phyloP scores from a whole-genome alignment of 2,888 invertebrate species.

The Rhagonycha lutea region DNA sequence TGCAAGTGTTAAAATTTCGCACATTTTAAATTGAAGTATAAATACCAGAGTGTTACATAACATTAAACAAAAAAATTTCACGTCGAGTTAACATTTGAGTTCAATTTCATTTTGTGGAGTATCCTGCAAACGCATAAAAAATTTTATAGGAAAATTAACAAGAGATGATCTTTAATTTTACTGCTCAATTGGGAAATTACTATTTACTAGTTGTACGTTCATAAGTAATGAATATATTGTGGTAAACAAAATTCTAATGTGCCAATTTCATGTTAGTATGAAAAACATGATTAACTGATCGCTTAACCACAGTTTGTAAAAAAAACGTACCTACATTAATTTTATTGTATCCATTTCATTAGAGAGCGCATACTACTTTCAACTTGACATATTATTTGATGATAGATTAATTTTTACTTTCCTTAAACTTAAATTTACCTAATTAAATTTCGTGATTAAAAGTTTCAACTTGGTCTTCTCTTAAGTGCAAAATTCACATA shows the following conservation, averaged over 20 bases:
- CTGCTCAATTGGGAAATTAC: conserved; percentile 11
- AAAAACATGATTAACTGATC: neutral
- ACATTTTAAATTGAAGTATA: neutral
- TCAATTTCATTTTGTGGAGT: neutral
- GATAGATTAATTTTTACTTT: neutral
- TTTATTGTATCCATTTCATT: neutral
- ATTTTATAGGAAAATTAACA: conserved; percentile 5
- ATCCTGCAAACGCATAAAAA: neutral
- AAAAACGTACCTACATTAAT: neutral
- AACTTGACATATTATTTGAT: neutral
- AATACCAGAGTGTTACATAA: neutral
- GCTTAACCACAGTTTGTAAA: neutral
- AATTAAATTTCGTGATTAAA: neutral
- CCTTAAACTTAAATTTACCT: neutral
- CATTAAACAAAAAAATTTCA: neutral
- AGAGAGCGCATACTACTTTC: neutral
- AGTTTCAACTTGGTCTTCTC: neutral
- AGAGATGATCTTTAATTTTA: conserved; percentile 11
- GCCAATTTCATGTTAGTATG: neutral
- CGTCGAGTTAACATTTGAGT: neutral
- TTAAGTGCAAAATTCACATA: neutral
- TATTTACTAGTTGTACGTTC: neutral
- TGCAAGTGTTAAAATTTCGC: neutral
- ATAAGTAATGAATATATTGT: neutral
- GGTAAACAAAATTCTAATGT: neutral